These are phyloP conservation scores for Halocaridina rubra DNA, from an alignment of 2,888 invertebrate species.

Conservation along the genomic window DNA sequence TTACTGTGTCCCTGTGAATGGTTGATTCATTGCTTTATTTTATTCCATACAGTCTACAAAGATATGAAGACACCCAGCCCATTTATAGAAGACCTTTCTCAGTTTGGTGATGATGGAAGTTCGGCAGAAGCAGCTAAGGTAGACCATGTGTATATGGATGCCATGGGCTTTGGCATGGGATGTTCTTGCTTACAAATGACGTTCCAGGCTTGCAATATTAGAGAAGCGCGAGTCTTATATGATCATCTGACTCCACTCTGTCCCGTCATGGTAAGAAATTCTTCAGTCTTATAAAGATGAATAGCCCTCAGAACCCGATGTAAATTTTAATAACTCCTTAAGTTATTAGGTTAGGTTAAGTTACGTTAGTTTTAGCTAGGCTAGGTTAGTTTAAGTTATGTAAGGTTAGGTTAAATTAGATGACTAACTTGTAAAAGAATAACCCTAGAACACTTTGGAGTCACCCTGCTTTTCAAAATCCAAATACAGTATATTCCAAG, in stretches of 20 bases:
- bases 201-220: constrained; percentile 92
- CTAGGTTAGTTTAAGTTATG: too few species aligned
- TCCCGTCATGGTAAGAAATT: constrained; percentile 82
- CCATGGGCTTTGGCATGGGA: constrained; percentile 99
- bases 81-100: constrained; percentile 75
- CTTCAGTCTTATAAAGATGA: too few species aligned
- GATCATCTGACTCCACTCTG: constrained; percentile 97
- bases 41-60: constrained; percentile 80
- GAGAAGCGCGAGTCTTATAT: constrained; percentile 93
- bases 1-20: too few species aligned
- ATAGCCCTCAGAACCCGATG: too few species aligned
- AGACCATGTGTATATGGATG: constrained; percentile 97
- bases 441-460: too few species aligned
- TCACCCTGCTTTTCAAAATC: too few species aligned
- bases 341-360: too few species aligned
- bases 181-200: constrained; percentile 96
- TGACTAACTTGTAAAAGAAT: too few species aligned
- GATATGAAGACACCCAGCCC: constrained; percentile 89
- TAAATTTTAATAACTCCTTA: too few species aligned
- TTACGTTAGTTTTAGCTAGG: too few species aligned
- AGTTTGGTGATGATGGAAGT: constrained; percentile 75
- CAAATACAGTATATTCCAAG: too few species aligned
- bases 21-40: background rate
- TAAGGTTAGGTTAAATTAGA: too few species aligned
- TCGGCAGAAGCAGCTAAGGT: constrained; percentile 78